phyloP scores from a whole-genome alignment of 1,140 invertebrate species.

The Mya arenaria region DNA sequence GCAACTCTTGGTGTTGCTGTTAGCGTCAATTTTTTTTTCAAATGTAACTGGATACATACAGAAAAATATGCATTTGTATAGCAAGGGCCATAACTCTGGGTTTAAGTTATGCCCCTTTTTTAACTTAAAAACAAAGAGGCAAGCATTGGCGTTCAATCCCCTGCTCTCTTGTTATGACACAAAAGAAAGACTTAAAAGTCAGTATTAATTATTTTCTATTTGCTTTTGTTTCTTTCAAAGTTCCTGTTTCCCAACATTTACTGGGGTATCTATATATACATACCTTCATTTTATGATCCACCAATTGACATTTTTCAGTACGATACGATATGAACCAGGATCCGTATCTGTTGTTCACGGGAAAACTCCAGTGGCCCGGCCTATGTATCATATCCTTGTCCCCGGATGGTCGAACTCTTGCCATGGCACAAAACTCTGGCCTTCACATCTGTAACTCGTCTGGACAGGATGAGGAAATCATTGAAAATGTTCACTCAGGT shows the following conservation, averaged over 20 bases:
- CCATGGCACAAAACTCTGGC: conserved; percentile 82
- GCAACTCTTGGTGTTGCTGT: too few species aligned
- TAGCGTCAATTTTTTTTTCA: too few species aligned
- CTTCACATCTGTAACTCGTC: conserved; percentile 77
- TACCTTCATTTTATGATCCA: neutral
- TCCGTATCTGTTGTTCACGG: conserved; percentile 86
- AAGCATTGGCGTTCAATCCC: too few species aligned
- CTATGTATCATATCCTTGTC: conserved; percentile 85
- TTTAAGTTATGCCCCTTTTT: too few species aligned
- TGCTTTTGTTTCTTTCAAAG: conserved; percentile 5
- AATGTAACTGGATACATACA: too few species aligned
- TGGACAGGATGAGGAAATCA: conserved; percentile 85
- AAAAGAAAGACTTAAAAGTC: too few species aligned
- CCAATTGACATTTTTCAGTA: conserved; percentile 84
- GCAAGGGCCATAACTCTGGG: too few species aligned
- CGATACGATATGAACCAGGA: conserved; percentile 90
- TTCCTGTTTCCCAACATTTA: neutral
- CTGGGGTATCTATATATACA: neutral
- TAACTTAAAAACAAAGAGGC: too few species aligned
- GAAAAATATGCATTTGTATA: too few species aligned
- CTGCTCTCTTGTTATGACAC: too few species aligned
- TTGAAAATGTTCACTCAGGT: conserved; percentile 86
- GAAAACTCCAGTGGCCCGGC: conserved; percentile 79
- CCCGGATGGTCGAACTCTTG: conserved; percentile 89
- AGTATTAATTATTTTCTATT: too few species aligned